Evolutionary conservation across 2,113 vertebrate genomes (phyloP), one percentile per base, ranked within the genome.

Genomic region (Callithrix jacchus): DNA sequence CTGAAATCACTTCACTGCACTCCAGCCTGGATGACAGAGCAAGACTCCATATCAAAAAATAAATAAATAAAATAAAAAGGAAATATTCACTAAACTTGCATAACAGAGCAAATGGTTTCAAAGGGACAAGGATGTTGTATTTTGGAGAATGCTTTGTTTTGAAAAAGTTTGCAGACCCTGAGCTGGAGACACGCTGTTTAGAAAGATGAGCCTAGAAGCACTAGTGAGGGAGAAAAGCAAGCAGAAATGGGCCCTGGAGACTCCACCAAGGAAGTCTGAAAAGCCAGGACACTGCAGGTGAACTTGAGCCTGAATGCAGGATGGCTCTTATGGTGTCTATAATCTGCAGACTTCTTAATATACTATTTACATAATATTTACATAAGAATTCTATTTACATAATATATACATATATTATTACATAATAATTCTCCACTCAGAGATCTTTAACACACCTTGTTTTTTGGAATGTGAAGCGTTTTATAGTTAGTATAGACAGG

Each of bases 391-490:
- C n/a, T n/a, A n/a, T n/a, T n/a, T n/a, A n/a, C n/a, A n/a, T n/a
- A n/a, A n/a, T n/a, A n/a, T n/a, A n/a, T n/a, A n/a, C n/a, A n/a
- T n/a, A n/a, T n/a, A n/a, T n/a, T n/a, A n/a, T 88, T 66, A 10
- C 16, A 17, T 56, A 70, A 70, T 84, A 54, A 35, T 81, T 58
- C 64, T 64, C 47, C 49, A 35, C 45, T 88, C 45, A n/a, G 35
- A 86, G 85, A 45, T 82, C 52, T 90, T 90, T 3, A 68, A 92
- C 77, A 7, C 79, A 87, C 2, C n/a, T 86, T 84, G 64, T 92
- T 95, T 96, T 95, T 30, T 80, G 82, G 93, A 66, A 42, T 64
- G 30, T 93, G 58, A 97, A 90, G 94, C 97, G 91, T 95, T 89
- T 98, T 94, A 23, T 96, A 47, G 30, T 49, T 95, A 42, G 18